Conservation (phyloP, 2,888 invertebrate species). For the Temnothorax rugatulus region DNA sequence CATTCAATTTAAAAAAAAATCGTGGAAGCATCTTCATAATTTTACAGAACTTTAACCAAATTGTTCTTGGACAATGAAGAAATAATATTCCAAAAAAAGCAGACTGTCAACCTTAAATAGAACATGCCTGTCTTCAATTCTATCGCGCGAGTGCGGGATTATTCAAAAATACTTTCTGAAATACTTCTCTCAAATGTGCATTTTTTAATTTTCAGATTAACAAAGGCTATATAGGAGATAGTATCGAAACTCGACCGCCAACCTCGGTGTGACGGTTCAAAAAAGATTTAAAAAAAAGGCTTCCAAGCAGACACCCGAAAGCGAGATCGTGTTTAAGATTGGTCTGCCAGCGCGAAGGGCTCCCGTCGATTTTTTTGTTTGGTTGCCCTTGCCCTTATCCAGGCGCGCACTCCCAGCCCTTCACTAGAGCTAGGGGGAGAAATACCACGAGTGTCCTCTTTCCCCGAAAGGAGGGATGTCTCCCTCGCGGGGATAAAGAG, state of each 20-base stretch:
- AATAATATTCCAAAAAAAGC: background rate
- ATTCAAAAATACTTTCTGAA: background rate
- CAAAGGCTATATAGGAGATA: background rate
- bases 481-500: background rate
- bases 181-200: background rate
- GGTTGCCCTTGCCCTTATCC: slow-evolving; percentile 73
- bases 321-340: slow-evolving; percentile 36
- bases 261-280: background rate
- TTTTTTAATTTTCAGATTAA: background rate
- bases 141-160: background rate
- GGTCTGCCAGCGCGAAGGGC: background rate
- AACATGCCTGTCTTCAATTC: background rate
- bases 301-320: background rate
- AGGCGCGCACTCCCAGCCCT: slow-evolving; percentile 59
- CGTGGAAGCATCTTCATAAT: background rate
- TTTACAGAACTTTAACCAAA: background rate
- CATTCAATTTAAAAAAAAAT: background rate
- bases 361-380: slow-evolving; percentile 64
- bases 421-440: background rate
- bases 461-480: background rate
- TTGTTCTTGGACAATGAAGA: background rate
- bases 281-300: background rate
- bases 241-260: background rate
- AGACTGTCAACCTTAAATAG: background rate
- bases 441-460: slow-evolving; percentile 34